Conservation (phyloP, 1,140 invertebrate genomes). For the Euwallacea fornicatus region DNA sequence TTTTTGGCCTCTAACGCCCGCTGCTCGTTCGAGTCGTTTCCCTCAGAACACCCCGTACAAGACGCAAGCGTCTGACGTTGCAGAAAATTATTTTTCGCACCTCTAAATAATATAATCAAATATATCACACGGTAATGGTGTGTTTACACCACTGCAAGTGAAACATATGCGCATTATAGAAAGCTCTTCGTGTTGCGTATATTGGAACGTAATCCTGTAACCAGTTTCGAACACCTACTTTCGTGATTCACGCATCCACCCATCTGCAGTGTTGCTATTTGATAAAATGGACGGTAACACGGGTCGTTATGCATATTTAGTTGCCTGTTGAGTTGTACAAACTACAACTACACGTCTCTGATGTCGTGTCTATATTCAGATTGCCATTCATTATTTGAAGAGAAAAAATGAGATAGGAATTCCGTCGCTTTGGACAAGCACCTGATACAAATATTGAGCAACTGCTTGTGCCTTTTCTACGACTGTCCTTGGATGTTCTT, state of each 20-base stretch:
- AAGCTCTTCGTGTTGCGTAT: background rate
- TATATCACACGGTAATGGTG: too few relatives aligned
- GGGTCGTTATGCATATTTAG: background rate
- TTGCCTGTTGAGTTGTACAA: background rate
- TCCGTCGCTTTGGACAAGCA: too few relatives aligned
- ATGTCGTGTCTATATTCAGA: background rate
- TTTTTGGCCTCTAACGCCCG: too few relatives aligned
- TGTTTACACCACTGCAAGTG: too few relatives aligned
- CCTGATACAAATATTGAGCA: too few relatives aligned
- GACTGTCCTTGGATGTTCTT: conserved; percentile 1
- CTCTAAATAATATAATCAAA: too few relatives aligned
- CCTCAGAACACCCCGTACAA: too few relatives aligned
- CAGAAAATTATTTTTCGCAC: too few relatives aligned
- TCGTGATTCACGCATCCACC: conserved; percentile 6
- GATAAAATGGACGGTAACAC: conserved; percentile 8
- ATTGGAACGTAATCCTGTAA: conserved; percentile 2
- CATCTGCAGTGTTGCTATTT: conserved; percentile 2
- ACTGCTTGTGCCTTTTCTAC: too few relatives aligned
- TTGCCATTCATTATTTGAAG: background rate
- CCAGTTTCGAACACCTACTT: conserved; percentile 9
- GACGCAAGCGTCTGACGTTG: too few relatives aligned
- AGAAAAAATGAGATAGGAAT: too few relatives aligned
- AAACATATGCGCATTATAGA: background rate
- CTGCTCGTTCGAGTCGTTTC: too few relatives aligned
- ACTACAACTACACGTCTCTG: background rate